These are phyloP conservation scores for Hucho hucho DNA, from an alignment of 2,113 vertebrate species.

Conservation along the genomic window DNA sequence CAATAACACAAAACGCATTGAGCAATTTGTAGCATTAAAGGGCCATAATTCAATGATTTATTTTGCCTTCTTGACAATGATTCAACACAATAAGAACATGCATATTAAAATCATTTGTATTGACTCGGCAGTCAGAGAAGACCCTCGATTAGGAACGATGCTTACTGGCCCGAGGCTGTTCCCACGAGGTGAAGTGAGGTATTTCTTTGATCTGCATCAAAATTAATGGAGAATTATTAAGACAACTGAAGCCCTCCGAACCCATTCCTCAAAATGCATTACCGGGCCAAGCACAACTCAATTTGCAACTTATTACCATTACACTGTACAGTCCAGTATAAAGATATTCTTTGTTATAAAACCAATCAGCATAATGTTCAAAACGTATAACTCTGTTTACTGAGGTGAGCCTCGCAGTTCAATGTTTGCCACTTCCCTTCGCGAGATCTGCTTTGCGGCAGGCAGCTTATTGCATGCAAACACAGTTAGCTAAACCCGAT, in stretches of 20 bases:
- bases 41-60: conserved; percentile 66
- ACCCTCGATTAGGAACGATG: conserved; percentile 58
- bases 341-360: conserved; percentile 62
- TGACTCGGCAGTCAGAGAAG: conserved; percentile 59
- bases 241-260: conserved; percentile 24
- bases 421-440: conserved; percentile 31
- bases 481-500: conserved; percentile 21
- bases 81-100: conserved; percentile 62
- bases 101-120: conserved; percentile 75
- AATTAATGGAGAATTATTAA: conserved; percentile 46
- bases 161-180: conserved; percentile 53
- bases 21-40: conserved; percentile 62
- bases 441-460: conserved; percentile 10
- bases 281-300: conserved; percentile 38
- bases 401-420: conserved; percentile 21
- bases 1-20: conserved; percentile 73
- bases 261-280: conserved; percentile 60
- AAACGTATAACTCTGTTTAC: conserved; percentile 56
- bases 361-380: conserved; percentile 48
- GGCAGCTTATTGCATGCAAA: conserved; percentile 23
- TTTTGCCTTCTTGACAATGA: conserved; percentile 63
- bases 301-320: conserved; percentile 57
- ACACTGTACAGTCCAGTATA: conserved; percentile 38
- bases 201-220: conserved; percentile 57
- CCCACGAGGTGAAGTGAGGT: conserved; percentile 40